A percentile compares a stretch with the other conserved stretches of the same genome.
phyloP scores from a whole-genome alignment of 1,140 invertebrate species.

The Heliothis subflexa region DNA sequence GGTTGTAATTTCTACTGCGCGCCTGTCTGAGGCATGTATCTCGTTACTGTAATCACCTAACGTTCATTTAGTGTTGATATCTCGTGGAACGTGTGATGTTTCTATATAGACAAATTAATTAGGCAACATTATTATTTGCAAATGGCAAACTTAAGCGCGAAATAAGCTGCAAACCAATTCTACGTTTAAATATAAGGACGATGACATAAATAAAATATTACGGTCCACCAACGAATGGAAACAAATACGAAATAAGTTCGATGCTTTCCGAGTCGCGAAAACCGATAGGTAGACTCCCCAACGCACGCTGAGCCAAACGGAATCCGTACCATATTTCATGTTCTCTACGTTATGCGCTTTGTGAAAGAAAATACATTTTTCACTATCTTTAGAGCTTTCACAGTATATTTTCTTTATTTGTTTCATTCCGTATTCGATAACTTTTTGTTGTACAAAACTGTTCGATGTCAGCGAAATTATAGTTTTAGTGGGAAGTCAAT shows the following conservation, averaged over 20 bases:
- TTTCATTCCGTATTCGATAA: constrained; percentile 58
- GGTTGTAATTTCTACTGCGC: constrained; percentile 76
- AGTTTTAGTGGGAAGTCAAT: background rate
- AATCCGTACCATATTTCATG: constrained; percentile 84
- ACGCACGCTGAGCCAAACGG: constrained; percentile 77
- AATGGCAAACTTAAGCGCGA: background rate
- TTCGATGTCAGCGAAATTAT: background rate
- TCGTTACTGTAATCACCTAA: constrained; percentile 79
- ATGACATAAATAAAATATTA: constrained; percentile 53
- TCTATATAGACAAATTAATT: constrained; percentile 32
- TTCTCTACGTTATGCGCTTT: constrained; percentile 82
- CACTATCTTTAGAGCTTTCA: constrained; percentile 79
- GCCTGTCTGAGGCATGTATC: constrained; percentile 78
- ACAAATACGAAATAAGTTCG: constrained; percentile 74
- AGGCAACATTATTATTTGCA: background rate
- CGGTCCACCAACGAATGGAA: constrained; percentile 62
- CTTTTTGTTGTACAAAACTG: constrained; percentile 42
- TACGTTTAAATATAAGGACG: constrained; percentile 10
- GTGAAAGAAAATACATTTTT: constrained; percentile 85
- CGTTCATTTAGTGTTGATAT: constrained; percentile 71
- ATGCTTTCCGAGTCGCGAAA: constrained; percentile 74
- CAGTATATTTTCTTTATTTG: constrained; percentile 74
- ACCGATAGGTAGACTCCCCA: constrained; percentile 76
- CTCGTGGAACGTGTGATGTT: constrained; percentile 46
- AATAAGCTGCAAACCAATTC: background rate